Base-by-base conservation (phyloP, 35 echinoderm and acorn worm genomes). In the Holothuria glaberrima region DNA sequence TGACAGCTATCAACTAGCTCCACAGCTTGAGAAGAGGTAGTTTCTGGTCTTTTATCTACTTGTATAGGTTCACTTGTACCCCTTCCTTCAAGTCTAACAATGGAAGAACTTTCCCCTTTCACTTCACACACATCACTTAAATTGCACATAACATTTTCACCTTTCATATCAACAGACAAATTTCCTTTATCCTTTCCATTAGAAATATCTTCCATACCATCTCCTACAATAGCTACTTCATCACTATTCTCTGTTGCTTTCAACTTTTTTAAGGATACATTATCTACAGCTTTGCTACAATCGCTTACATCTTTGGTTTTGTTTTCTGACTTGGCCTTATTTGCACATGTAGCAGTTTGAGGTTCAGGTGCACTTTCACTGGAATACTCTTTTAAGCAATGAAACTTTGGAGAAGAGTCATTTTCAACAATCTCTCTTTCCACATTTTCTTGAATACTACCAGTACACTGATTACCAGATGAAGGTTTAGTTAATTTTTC, bases 71-170 rank as follows among this genome's bases (percentile, higher is more conserved):
- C 36, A 41, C 36, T 41, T 41, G 36, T 41, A 7, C 36, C 7
- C 36, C 36, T 41, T 7, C 7, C 36, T 4, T 41, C 7, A 4
- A 41, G 36, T 4, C 36, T 41, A 41, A 57, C 57, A 29, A 58
- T 32, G 57, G 48, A 82, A 60, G 79, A 82, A 82, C 17, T 82
- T 21, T 82, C 36, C 36, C 7, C 7, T 7, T 7, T 7, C 2
- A 41, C 26, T 82, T 82, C 79, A 82, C 79, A 82, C 46, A 60
- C 79, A 58, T 56, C 57, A 54, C 5, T 58, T 14, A 54, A 41
- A 82, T 82, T 82, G 79, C 79, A 82, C 79, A 82, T 82, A 58
- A 75, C 17, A 75, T 75, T 75, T 36, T 75, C 71, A 75, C 71
- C 17, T n/a, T 58, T 50, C 38, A 21, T 4, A 54, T 82, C 79